Evolutionary conservation across 2,888 invertebrate species (phyloP).

Genomic region (Eilema caniola): DNA sequence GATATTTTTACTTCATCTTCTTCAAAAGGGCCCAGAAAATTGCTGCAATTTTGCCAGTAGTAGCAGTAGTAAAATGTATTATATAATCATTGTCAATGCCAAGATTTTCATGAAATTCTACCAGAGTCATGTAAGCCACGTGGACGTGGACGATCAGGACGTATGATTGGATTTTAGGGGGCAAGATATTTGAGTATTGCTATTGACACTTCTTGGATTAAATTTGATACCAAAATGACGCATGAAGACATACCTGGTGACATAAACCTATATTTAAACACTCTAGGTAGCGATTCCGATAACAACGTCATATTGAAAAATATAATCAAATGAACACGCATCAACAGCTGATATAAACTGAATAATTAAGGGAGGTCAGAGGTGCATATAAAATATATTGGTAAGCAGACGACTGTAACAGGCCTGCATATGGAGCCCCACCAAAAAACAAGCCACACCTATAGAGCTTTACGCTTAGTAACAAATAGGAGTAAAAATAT

Average conservation of each 20-base stretch:
- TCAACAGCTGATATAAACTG: background rate
- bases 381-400: background rate
- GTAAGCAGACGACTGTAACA: background rate
- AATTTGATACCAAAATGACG: background rate
- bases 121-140: no score
- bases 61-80: no score
- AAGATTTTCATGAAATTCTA: no score
- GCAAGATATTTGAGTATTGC: background rate
- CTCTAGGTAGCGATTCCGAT: slow-evolving; percentile 19
- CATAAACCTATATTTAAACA: background rate
- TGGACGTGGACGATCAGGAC: no score
- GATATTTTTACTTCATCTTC: background rate
- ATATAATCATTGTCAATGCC: no score
- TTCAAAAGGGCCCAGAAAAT: no score
- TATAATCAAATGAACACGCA: slow-evolving; percentile 17
- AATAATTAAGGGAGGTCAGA: background rate
- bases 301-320: slow-evolving; percentile 25
- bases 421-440: background rate
- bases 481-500: no score
- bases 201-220: background rate
- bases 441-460: no score
- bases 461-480: no score
- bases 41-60: no score
- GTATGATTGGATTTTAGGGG: no score
- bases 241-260: slow-evolving; percentile 8